phyloP scores from a whole-genome alignment of 1,140 invertebrate genomes.

The Ceratina japonica region DNA sequence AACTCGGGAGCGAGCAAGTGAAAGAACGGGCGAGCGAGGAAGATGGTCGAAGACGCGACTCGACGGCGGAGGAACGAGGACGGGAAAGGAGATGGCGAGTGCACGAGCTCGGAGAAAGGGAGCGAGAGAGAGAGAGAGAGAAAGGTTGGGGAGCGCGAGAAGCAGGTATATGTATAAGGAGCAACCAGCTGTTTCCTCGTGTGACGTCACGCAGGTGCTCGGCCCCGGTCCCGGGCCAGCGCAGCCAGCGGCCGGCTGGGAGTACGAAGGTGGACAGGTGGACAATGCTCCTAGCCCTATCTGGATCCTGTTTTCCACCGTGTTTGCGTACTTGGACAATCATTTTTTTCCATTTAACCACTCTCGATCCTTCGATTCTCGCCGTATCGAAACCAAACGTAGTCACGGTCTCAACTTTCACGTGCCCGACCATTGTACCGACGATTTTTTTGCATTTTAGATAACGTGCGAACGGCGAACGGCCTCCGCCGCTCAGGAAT shows the following conservation, averaged over 20 bases:
- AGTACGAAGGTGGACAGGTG: conserved; percentile 65
- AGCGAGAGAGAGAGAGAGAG: conserved; percentile 30
- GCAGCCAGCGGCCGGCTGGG: conserved; percentile 22
- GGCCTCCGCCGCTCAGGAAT: no score
- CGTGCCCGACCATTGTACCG: neutral
- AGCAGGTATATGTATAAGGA: conserved; percentile 60
- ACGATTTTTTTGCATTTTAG: no score
- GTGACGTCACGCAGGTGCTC: conserved; percentile 70
- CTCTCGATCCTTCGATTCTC: neutral
- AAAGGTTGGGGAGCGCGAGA: conserved; percentile 40
- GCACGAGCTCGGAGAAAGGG: neutral
- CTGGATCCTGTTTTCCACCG: conserved; percentile 47
- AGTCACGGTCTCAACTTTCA: neutral
- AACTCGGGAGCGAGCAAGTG: conserved; percentile 11
- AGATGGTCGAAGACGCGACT: neutral
- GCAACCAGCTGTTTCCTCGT: conserved; percentile 71
- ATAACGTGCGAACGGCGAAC: no score
- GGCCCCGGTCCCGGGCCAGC: conserved; percentile 7
- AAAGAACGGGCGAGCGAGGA: neutral
- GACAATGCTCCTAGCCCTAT: conserved; percentile 66
- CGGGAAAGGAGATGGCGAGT: neutral
- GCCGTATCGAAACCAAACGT: neutral
- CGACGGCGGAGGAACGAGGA: neutral
- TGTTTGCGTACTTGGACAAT: conserved; percentile 3
- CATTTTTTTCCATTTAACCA: neutral